phyloP scores from a whole-genome alignment of 2,113 vertebrate genomes.

The Apteryx owenii region DNA sequence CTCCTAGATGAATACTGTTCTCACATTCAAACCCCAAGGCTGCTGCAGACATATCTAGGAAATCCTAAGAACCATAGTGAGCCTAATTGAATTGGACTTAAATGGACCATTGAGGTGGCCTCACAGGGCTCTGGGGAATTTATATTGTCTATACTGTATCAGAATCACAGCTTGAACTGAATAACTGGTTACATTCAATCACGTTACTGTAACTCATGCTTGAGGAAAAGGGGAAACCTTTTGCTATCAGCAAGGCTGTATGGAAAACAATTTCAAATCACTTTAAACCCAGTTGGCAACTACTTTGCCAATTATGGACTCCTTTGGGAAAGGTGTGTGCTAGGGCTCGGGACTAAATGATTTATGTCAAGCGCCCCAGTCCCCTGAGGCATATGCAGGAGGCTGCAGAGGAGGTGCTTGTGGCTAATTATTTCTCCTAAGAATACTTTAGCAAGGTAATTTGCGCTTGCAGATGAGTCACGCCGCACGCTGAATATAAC shows the following conservation, averaged over 20 bases:
- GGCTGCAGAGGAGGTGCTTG: slow-evolving; percentile 77
- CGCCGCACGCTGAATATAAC: slow-evolving; percentile 67
- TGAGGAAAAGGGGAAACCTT: slow-evolving; percentile 84
- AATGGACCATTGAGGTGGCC: slow-evolving; percentile 86
- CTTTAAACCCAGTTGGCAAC: slow-evolving; percentile 86
- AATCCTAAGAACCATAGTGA: slow-evolving; percentile 86
- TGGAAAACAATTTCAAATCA: slow-evolving; percentile 87
- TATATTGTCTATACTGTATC: slow-evolving; percentile 86
- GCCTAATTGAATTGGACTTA: slow-evolving; percentile 88
- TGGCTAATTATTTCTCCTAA: slow-evolving; percentile 87
- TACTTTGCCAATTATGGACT: slow-evolving; percentile 86
- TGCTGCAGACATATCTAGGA: slow-evolving; percentile 82
- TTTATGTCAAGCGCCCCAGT: slow-evolving; percentile 82
- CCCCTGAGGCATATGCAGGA: slow-evolving; percentile 75
- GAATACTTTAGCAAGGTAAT: slow-evolving; percentile 84
- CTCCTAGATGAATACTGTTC: slow-evolving; percentile 84
- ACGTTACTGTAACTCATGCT: slow-evolving; percentile 86
- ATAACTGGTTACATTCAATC: slow-evolving; percentile 86
- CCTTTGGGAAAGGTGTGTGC: slow-evolving; percentile 81
- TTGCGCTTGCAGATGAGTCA: slow-evolving; percentile 83
- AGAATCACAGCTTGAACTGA: slow-evolving; percentile 87
- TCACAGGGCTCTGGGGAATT: slow-evolving; percentile 81
- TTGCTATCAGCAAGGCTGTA: slow-evolving; percentile 84
- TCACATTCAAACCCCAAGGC: slow-evolving; percentile 85
- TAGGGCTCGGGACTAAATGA: slow-evolving; percentile 83